phyloP scores from a whole-genome alignment of 2,113 vertebrate species.

The Hirundichthys speculiger region DNA sequence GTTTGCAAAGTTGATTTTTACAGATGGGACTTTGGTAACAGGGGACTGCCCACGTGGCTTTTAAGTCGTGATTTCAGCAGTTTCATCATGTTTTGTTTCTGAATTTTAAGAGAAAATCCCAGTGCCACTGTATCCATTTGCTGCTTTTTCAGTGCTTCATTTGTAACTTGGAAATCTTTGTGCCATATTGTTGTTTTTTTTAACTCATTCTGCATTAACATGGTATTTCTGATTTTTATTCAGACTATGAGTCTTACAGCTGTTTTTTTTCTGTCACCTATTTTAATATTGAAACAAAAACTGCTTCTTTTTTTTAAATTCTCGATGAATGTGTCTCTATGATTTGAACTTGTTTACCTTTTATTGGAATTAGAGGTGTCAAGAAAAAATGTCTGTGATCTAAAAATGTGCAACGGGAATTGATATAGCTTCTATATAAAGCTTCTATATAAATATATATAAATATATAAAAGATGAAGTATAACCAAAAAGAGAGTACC shows the following conservation, averaged over 20 bases:
- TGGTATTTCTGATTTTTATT: conserved; percentile 37
- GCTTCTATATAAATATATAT: conserved; percentile 47
- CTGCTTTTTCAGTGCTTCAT: conserved; percentile 50
- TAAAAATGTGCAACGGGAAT: conserved; percentile 72
- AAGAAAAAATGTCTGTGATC: conserved; percentile 69
- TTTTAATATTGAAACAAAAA: conserved; percentile 24
- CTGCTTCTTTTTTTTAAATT: conserved; percentile 38
- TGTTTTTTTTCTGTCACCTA: background rate
- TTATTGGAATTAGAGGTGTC: conserved; percentile 56
- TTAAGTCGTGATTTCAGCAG: conserved; percentile 29
- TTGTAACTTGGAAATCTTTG: conserved; percentile 39
- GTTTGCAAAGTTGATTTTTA: conserved; percentile 33
- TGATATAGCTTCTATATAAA: conserved; percentile 62
- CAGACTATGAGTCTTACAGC: conserved; percentile 1
- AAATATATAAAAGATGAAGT: conserved; percentile 59
- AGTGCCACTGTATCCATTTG: conserved; percentile 39
- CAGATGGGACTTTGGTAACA: conserved; percentile 55
- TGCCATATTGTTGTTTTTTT: conserved; percentile 21
- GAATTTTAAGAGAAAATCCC: conserved; percentile 21
- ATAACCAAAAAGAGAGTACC: conserved; percentile 63
- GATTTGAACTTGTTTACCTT: conserved; percentile 49
- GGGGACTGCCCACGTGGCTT: conserved; percentile 53
- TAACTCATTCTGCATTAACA: conserved; percentile 37
- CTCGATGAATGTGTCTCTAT: conserved; percentile 60
- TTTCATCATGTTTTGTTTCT: conserved; percentile 8